Percentiles rank a stretch among this genome's conserved stretches.
These are phyloP conservation scores for Phalacrocorax pelagicus DNA, from an alignment of 2,113 vertebrate genomes.

Conservation along the genomic window DNA sequence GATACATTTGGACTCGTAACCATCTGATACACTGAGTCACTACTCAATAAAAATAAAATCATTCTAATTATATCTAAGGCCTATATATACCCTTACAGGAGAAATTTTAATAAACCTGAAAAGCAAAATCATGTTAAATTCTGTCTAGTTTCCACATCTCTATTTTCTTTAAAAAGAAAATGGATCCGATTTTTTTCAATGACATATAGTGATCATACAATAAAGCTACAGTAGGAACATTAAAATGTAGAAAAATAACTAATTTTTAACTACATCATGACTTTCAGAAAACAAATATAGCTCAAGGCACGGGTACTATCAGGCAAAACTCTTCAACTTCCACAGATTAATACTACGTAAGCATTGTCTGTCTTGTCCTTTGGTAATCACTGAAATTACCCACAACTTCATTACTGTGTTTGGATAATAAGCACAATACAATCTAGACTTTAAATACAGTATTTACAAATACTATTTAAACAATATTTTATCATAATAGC, in stretches of 20 bases:
- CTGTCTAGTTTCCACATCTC: background rate
- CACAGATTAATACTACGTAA: background rate
- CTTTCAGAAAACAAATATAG: background rate
- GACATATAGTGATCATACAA: background rate
- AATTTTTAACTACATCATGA: background rate
- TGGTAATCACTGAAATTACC: background rate
- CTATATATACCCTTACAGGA: background rate
- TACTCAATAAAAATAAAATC: background rate
- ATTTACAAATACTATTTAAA: background rate
- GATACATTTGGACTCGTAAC: background rate
- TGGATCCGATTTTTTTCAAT: background rate
- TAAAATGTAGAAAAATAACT: background rate
- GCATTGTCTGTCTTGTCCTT: background rate
- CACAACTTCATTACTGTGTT: background rate
- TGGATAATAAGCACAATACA: background rate
- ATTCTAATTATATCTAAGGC: background rate
- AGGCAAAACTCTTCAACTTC: background rate
- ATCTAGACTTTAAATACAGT: background rate
- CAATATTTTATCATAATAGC: background rate
- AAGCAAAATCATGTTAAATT: background rate
- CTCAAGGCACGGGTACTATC: background rate
- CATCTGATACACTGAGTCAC: background rate
- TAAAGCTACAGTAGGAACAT: background rate
- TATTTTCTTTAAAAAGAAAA: background rate
- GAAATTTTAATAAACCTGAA: background rate